These are phyloP conservation scores for Melinaea menophilus DNA, from an alignment of 2,888 invertebrate species.

Conservation along the genomic window DNA sequence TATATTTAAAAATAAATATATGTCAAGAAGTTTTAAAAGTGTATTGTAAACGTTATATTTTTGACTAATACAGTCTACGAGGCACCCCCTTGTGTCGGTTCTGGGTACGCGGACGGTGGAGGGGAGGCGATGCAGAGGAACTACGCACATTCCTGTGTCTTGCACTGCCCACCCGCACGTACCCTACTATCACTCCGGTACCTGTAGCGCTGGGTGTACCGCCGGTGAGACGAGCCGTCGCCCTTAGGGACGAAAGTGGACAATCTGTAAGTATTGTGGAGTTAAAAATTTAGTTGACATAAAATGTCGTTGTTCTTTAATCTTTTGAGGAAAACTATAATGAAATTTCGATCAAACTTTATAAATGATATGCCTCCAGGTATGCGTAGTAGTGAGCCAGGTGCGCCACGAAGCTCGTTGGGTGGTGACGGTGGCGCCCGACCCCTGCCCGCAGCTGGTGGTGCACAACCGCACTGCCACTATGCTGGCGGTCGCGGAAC, in stretches of 20 bases:
- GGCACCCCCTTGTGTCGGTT: constrained; percentile 52
- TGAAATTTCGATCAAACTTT: no score
- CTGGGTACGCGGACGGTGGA: constrained; percentile 56
- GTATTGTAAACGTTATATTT: no score
- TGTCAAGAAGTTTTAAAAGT: no score
- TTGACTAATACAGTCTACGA: constrained; percentile 33
- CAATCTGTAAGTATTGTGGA: constrained; percentile 42
- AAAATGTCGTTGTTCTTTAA: no score
- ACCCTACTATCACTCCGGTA: constrained; percentile 28
- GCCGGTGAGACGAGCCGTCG: constrained; percentile 46
- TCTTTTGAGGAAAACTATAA: no score
- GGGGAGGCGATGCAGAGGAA: constrained; percentile 45
- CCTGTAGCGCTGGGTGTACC: constrained; percentile 45
- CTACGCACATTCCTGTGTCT: constrained; percentile 49
- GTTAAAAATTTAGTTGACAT: background rate
- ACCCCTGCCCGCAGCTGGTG: constrained; percentile 85
- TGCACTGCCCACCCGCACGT: constrained; percentile 34
- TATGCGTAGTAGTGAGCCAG: constrained; percentile 81
- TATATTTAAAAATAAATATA: no score
- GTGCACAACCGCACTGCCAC: constrained; percentile 85
- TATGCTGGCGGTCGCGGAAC: constrained; percentile 82
- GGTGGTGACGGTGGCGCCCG: constrained; percentile 83
- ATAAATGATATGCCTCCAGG: constrained; percentile 41
- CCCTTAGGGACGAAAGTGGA: constrained; percentile 34
- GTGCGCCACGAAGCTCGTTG: constrained; percentile 84